These are phyloP conservation scores for Neoniphon sammara DNA, from an alignment of 2,797 vertebrate species.

Conservation along the genomic window DNA sequence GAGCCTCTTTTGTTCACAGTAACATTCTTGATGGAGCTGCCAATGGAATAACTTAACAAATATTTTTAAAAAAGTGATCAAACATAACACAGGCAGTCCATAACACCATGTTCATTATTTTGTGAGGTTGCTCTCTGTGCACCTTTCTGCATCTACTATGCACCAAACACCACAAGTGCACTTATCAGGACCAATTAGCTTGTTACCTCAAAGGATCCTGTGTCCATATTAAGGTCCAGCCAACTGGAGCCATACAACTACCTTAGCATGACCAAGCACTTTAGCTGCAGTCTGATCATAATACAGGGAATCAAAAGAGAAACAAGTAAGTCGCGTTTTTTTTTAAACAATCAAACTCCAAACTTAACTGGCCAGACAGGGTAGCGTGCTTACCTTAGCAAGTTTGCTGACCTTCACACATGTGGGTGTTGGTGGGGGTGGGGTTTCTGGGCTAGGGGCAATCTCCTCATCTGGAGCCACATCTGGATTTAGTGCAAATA, in stretches of 20 bases:
- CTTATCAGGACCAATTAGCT: conserved; percentile 48
- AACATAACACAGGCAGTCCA: too few species aligned
- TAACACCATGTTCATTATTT: not conserved
- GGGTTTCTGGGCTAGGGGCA: conserved; percentile 89
- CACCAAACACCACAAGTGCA: conserved; percentile 17
- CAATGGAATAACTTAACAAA: not conserved
- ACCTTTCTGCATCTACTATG: conserved; percentile 14
- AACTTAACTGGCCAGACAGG: not conserved
- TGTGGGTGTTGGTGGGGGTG: conserved; percentile 86
- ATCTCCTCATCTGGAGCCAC: conserved; percentile 94
- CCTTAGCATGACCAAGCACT: not conserved
- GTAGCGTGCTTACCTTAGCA: conserved; percentile 86
- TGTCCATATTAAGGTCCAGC: conserved; percentile 50
- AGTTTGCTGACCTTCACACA: conserved; percentile 93
- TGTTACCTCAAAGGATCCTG: conserved; percentile 34
- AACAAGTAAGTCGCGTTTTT: not conserved
- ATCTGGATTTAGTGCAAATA: conserved; percentile 97
- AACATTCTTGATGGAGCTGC: not conserved
- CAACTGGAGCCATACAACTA: conserved; percentile 24
- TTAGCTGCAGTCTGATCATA: not conserved
- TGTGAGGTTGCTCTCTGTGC: not conserved
- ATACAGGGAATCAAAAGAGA: not conserved
- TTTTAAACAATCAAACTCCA: not conserved
- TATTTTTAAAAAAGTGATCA: not conserved
- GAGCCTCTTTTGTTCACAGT: conserved; percentile 19